Conservation (phyloP, 2,113 vertebrate species). For the Sylvilagus bachmani region DNA sequence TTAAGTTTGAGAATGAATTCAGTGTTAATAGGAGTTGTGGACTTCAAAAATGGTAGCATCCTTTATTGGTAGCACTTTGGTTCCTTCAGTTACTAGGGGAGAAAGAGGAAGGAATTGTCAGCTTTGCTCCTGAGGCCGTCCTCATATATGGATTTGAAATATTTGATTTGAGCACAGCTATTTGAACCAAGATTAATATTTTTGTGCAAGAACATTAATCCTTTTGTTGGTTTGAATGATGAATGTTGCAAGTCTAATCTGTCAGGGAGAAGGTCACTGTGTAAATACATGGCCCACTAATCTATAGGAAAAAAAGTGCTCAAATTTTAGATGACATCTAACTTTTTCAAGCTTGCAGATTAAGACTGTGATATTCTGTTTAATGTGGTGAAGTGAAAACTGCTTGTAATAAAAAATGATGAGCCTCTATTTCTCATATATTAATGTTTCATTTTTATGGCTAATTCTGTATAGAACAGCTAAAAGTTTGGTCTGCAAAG, state of each 20-base stretch:
- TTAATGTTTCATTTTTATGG: slow-evolving; percentile 33
- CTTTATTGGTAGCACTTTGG: not conserved
- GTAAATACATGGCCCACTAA: not conserved
- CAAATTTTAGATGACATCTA: not conserved
- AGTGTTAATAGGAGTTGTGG: not conserved
- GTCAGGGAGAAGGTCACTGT: not conserved
- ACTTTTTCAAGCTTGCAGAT: not conserved
- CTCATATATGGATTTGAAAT: not conserved
- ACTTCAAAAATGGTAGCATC: not conserved
- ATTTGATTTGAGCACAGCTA: not conserved
- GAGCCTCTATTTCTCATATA: not conserved
- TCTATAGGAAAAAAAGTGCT: not conserved
- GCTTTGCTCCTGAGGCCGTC: not conserved
- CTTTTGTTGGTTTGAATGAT: slow-evolving; percentile 27
- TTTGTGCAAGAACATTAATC: slow-evolving; percentile 35
- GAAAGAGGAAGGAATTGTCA: not conserved
- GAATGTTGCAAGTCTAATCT: not conserved
- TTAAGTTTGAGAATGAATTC: not conserved
- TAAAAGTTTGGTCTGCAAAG: not conserved
- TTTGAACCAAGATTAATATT: slow-evolving; percentile 25
- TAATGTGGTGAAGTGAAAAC: slow-evolving; percentile 17
- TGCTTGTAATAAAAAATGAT: slow-evolving; percentile 37
- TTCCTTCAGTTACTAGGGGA: not conserved
- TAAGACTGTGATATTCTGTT: not conserved
- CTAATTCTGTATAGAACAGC: slow-evolving; percentile 22